Percentiles rank a stretch among this genome's conserved stretches.
Evolutionary conservation across 2,113 vertebrate genomes (phyloP).

Genomic region (Otus sunia): DNA sequence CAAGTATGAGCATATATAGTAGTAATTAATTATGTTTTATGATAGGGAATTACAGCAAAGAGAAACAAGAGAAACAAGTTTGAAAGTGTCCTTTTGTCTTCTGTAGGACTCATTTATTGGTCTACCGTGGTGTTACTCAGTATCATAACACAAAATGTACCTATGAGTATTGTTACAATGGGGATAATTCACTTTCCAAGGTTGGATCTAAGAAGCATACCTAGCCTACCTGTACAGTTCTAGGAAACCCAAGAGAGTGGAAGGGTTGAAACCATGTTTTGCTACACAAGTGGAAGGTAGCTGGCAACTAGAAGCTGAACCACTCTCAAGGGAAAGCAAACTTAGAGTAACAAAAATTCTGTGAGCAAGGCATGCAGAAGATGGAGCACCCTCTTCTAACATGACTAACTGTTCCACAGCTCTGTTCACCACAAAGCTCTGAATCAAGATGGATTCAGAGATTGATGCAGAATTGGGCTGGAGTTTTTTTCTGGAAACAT

Average conservation of each 20-base stretch:
- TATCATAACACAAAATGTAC: background rate
- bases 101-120: background rate
- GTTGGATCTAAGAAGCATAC: background rate
- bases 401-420: background rate
- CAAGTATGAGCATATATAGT: background rate
- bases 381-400: background rate
- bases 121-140: no score
- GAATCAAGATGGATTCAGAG: background rate
- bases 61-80: background rate
- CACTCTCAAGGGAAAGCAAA: background rate
- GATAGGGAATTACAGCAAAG: background rate
- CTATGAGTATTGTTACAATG: background rate
- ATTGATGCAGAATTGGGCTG: fast-evolving
- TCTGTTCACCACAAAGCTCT: background rate
- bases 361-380: background rate
- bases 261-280: background rate
- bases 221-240: background rate
- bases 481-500: background rate
- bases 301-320: background rate
- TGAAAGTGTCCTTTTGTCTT: background rate
- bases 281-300: background rate
- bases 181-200: no score
- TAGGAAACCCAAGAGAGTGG: background rate
- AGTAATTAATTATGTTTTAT: background rate
- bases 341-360: background rate